Conservation (phyloP, 30 jellyfish, hydroid and myxozoan species). For the Mastigias papua region DNA sequence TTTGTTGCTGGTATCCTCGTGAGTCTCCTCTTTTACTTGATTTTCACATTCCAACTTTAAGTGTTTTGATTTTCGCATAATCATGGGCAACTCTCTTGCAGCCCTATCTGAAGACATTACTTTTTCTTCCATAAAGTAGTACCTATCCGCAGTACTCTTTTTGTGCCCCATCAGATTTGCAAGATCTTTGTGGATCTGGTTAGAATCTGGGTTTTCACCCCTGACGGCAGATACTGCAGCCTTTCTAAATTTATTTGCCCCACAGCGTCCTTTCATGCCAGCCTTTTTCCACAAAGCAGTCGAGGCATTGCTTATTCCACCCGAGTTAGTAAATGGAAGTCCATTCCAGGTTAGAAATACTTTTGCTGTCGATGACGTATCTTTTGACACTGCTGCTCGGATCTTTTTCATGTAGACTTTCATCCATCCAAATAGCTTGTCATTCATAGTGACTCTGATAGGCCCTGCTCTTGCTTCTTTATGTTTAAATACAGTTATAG, state of each 20-base stretch:
- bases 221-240: constrained; percentile 55
- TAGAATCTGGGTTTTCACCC: neutral
- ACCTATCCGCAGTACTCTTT: constrained; percentile 47
- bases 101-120: constrained; percentile 49
- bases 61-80: constrained; percentile 16
- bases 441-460: constrained; percentile 12
- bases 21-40: constrained; percentile 1
- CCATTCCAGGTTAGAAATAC: constrained; percentile 56
- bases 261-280: constrained; percentile 55
- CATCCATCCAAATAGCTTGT: constrained; percentile 49
- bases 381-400: neutral
- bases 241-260: constrained; percentile 47
- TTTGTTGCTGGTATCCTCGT: neutral
- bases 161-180: constrained; percentile 64
- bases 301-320: constrained; percentile 45
- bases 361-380: constrained; percentile 2
- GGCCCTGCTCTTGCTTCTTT: constrained; percentile 67
- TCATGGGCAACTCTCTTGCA: constrained; percentile 27
- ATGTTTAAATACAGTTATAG: constrained; percentile 39
- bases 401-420: constrained; percentile 7
- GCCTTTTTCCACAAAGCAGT: constrained; percentile 53
- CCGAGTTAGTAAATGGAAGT: constrained; percentile 21
- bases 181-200: constrained; percentile 36
- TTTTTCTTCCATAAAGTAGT: constrained; percentile 33
- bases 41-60: constrained; percentile 9